Percentiles rank a stretch among this genome's conserved stretches.
phyloP scores from a whole-genome alignment of 2,113 vertebrate genomes.

The Scalopus aquaticus region DNA sequence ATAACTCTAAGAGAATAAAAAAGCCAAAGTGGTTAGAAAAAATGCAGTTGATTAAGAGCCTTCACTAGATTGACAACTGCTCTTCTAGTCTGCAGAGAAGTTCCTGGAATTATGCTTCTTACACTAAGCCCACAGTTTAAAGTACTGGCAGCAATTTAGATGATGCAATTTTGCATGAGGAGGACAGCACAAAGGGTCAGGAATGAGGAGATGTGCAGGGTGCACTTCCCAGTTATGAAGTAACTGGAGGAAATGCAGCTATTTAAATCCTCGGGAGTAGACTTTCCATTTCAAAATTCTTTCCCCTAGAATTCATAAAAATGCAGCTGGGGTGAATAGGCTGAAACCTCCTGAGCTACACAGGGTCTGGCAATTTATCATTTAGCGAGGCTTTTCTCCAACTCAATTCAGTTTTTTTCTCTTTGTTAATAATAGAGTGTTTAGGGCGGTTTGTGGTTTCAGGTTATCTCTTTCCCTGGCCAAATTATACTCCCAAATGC shows the following conservation, averaged over 20 bases:
- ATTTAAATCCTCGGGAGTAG: conserved; percentile 2
- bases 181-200: neutral
- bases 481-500: conserved; percentile 77
- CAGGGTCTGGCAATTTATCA: conserved; percentile 69
- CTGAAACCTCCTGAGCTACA: conserved; percentile 53
- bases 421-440: conserved; percentile 72
- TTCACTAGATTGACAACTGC: neutral
- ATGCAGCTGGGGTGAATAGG: conserved; percentile 65
- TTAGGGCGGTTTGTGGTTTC: conserved; percentile 75
- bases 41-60: neutral
- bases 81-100: neutral
- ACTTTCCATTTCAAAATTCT: conserved; percentile 67
- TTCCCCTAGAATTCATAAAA: conserved; percentile 71
- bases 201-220: neutral
- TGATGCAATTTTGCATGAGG: neutral
- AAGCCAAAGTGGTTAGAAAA: neutral
- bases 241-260: conserved; percentile 55
- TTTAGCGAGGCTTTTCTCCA: conserved; percentile 66
- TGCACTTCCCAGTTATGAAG: conserved; percentile 18
- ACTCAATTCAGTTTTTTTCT: conserved; percentile 70
- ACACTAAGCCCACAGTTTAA: conserved; percentile 5
- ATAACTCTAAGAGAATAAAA: neutral
- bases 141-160: neutral
- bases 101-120: conserved; percentile 21
- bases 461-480: conserved; percentile 73